Base-by-base conservation (phyloP, 2,888 invertebrate genomes). In the Hydriomena furcata region DNA sequence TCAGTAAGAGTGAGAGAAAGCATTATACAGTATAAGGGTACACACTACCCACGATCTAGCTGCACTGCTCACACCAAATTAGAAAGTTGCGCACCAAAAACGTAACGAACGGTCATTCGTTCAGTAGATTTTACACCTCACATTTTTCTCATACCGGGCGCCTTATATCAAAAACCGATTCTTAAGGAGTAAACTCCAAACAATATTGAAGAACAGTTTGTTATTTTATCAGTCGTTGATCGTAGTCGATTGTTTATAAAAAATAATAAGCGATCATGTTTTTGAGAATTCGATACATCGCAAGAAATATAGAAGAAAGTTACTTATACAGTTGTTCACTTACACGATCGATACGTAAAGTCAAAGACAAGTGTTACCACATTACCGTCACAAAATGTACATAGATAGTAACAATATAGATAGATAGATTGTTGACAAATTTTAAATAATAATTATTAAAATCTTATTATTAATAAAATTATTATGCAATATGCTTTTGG, bases 291-390 rank as follows among this genome's bases (percentile, higher is more conserved):
- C 4, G 25, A 7, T 7, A 10, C 10, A 27, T 21, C 10, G 7
- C n/a, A 25, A 32, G 7, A 32, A 17, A 1, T n/a, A n/a, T n/a
- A 6, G 7, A 2, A 8, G 21, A 37, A 31, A 13, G n/a, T 37
- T 11, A 20, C 30, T 28, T 45, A 30, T 12, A 10, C 17, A 24
- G n/a, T 53, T 48, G 13, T 48, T 37, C 8, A 11, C 10, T 7
- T 28, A 11, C 36, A 41, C 23, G 17, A 17, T 32, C 40, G 53
- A 51, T 47, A 41, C 12, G 37, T 50, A 17, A 60, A 70, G 65
- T 73, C 77, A 78, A 80, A 79, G 76, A 77, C 65, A 68, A 68
- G 55, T 68, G 85, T 86, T 86, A 86, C 85, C 83, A 79, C 69
- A 59, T 40, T 66, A 68, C 69, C 78, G 76, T 81, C 82, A 76